These are phyloP conservation scores for Epirrhoe tristata DNA, from an alignment of 2,888 invertebrate genomes.

Conservation along the genomic window DNA sequence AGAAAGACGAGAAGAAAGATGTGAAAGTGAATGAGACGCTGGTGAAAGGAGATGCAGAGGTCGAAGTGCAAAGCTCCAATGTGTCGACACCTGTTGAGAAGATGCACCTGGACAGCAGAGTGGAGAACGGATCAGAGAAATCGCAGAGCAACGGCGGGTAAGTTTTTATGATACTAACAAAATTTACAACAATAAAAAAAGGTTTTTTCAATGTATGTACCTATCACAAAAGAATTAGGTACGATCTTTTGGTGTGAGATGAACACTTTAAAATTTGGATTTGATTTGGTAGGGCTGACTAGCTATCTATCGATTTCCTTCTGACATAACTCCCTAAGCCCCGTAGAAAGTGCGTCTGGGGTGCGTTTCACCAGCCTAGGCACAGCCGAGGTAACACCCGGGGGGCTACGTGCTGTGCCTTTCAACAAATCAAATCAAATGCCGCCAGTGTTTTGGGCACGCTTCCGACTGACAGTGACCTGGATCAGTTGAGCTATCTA, in stretches of 20 bases:
- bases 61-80: conserved; percentile 87
- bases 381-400: no score
- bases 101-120: conserved; percentile 58
- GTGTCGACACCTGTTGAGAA: conserved; percentile 70
- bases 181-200: no score
- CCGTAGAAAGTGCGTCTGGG: conserved; percentile 21
- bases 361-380: conserved; percentile 23
- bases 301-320: no score
- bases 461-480: no score
- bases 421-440: conserved; percentile 23
- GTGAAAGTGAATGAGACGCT: conserved; percentile 76
- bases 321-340: neutral
- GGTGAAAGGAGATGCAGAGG: conserved; percentile 85
- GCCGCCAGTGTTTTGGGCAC: no score
- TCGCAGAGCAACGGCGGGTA: conserved; percentile 81
- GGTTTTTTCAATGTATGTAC: no score
- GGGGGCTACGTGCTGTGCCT: conserved; percentile 11
- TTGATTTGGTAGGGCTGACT: no score
- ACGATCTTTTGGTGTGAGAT: no score
- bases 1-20: conserved; percentile 38
- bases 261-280: no score
- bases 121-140: conserved; percentile 67
- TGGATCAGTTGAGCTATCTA: no score
- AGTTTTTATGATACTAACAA: conserved; percentile 51
- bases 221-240: no score